A percentile compares a stretch with the other conserved stretches of the same genome.
phyloP scores from a whole-genome alignment of 2,888 invertebrate genomes.

The Stenchaetothrips biformis region DNA sequence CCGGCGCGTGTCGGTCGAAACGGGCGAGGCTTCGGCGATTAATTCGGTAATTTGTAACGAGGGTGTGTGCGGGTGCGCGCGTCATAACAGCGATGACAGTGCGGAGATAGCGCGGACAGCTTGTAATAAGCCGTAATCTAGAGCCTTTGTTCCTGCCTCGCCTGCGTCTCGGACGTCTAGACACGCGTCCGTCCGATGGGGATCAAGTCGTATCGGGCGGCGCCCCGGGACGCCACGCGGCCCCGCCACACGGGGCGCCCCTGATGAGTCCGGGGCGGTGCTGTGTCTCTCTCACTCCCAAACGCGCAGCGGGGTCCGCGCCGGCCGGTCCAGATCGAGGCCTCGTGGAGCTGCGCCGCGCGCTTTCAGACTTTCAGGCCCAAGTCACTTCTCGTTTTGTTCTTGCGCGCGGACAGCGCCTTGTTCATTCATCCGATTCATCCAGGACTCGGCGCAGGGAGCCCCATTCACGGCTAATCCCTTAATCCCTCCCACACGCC shows the following conservation, averaged over 20 bases:
- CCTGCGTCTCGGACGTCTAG: no score
- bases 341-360: no score
- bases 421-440: not conserved
- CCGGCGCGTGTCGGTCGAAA: no score
- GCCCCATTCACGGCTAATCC: not conserved
- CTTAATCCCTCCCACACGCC: not conserved
- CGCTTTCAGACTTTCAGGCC: no score
- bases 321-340: not conserved
- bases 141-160: not conserved
- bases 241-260: no score
- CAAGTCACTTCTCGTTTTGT: no score
- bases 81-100: not conserved
- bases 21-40: no score
- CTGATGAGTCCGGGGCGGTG: no score
- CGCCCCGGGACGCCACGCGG: no score
- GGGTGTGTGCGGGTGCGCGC: not conserved
- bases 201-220: not conserved
- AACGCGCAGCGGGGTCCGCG: no score
- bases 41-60: no score
- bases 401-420: not conserved
- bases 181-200: not conserved
- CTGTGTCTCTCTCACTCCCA: no score
- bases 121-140: not conserved
- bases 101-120: not conserved
- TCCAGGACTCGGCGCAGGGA: not conserved